phyloP scores from a whole-genome alignment of 1,140 invertebrate species.

The Holcopasites calliopsidis region DNA sequence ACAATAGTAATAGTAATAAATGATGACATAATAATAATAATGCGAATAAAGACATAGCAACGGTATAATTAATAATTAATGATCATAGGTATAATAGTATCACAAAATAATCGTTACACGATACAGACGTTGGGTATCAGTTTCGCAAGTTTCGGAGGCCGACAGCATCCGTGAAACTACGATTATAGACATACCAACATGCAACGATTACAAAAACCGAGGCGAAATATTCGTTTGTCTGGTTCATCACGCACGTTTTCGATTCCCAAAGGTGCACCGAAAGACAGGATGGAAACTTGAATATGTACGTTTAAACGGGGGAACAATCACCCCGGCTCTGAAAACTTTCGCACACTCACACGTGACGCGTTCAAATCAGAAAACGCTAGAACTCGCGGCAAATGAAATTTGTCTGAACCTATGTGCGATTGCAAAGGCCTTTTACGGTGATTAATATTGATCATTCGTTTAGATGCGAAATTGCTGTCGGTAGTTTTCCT shows the following conservation, averaged over 20 bases:
- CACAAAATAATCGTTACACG: conserved; percentile 72
- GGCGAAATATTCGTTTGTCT: too few species aligned
- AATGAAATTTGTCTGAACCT: too few species aligned
- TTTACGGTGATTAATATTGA: too few species aligned
- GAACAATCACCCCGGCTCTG: neutral
- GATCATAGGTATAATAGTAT: conserved; percentile 70
- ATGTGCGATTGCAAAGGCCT: too few species aligned
- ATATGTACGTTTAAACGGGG: neutral
- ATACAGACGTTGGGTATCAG: conserved; percentile 56
- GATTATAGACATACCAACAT: too few species aligned
- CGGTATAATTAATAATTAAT: conserved; percentile 56
- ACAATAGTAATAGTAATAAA: conserved; percentile 36
- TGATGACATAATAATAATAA: conserved; percentile 42
- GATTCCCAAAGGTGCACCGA: neutral
- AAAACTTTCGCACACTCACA: neutral
- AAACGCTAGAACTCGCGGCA: too few species aligned
- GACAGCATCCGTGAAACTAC: too few species aligned
- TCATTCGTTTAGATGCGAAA: too few species aligned
- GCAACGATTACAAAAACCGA: conserved; percentile 44
- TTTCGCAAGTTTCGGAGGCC: conserved; percentile 47
- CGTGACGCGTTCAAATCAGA: neutral
- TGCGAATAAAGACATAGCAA: conserved; percentile 58
- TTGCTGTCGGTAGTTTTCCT: too few species aligned
- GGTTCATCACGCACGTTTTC: too few species aligned
- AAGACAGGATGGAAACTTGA: neutral